A percentile compares a stretch with the other conserved stretches of the same genome.
These are phyloP conservation scores for Enteromius argenteus DNA, from an alignment of 2,797 vertebrate genomes.

Conservation along the genomic window DNA sequence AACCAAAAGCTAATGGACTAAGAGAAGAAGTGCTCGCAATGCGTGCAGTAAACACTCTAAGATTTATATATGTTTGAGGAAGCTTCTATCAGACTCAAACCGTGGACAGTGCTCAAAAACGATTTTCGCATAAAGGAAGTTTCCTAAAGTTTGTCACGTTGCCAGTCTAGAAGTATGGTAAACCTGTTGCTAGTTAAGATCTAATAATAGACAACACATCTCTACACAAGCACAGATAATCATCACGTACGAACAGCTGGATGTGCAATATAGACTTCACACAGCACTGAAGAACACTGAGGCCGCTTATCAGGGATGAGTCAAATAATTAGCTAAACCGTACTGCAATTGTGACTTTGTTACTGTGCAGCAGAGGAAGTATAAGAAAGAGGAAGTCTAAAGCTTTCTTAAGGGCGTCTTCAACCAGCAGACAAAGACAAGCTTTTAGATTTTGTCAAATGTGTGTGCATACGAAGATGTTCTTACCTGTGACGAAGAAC, in stretches of 20 bases:
- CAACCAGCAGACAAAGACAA: not conserved
- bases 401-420: slow-evolving; percentile 31
- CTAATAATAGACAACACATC: slow-evolving; percentile 23
- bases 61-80: not conserved
- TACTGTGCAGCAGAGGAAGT: slow-evolving; percentile 38
- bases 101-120: not conserved
- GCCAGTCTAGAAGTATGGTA: not conserved
- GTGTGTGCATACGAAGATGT: not conserved
- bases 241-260: slow-evolving; percentile 27
- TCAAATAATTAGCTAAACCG: slow-evolving; percentile 10
- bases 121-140: not conserved
- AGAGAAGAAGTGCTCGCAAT: not conserved
- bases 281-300: not conserved
- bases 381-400: slow-evolving; percentile 42
- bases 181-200: slow-evolving; percentile 21
- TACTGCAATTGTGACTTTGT: slow-evolving; percentile 18
- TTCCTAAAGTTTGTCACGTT: not conserved
- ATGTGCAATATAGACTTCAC: slow-evolving; percentile 18
- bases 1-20: not conserved
- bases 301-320: slow-evolving; percentile 29
- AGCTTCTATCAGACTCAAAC: not conserved
- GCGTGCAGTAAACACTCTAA: not conserved
- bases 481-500: slow-evolving; percentile 54
- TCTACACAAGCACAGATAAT: slow-evolving; percentile 31
- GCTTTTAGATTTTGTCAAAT: not conserved